Conservation (phyloP, 2,797 vertebrate species). For the Gephyroberyx darwinii region DNA sequence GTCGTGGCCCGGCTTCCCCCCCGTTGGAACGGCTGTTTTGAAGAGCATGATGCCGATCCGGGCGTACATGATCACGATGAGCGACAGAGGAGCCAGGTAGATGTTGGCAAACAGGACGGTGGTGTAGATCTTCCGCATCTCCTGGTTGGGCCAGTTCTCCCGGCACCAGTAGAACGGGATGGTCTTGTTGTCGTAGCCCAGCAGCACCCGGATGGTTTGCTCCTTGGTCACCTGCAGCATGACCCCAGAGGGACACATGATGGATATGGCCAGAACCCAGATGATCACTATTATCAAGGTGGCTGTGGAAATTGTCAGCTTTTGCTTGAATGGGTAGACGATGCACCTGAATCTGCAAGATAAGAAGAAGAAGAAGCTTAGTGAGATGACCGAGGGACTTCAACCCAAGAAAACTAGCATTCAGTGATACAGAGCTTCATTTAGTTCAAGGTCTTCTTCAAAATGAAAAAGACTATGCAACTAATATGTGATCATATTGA, state of each 20-base stretch:
- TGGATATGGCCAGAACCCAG: slow-evolving; percentile 89
- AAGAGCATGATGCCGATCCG: slow-evolving; percentile 88
- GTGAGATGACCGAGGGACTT: background rate
- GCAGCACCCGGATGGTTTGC: slow-evolving; percentile 82
- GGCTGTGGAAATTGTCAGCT: slow-evolving; percentile 85
- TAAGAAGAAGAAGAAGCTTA: background rate
- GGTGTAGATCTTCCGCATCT: slow-evolving; percentile 92
- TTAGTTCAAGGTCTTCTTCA: background rate
- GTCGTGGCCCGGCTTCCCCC: slow-evolving; percentile 76
- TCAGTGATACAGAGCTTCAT: no score
- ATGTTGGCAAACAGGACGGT: slow-evolving; percentile 91
- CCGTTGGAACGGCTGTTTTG: slow-evolving; percentile 70
- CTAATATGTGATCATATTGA: no score
- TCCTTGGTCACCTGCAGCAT: slow-evolving; percentile 90
- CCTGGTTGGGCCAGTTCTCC: slow-evolving; percentile 90
- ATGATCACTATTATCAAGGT: slow-evolving; percentile 83
- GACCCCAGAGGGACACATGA: slow-evolving; percentile 91
- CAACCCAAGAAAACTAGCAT: background rate
- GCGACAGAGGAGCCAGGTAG: slow-evolving; percentile 88
- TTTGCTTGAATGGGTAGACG: slow-evolving; percentile 91
- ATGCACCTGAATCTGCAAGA: slow-evolving; percentile 88
- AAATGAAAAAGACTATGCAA: background rate
- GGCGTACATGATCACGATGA: slow-evolving; percentile 90
- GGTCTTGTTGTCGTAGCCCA: slow-evolving; percentile 82
- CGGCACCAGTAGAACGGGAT: slow-evolving; percentile 89